Evolutionary conservation across 2,797 vertebrate species (phyloP).

Genomic region (Botia kubotai): DNA sequence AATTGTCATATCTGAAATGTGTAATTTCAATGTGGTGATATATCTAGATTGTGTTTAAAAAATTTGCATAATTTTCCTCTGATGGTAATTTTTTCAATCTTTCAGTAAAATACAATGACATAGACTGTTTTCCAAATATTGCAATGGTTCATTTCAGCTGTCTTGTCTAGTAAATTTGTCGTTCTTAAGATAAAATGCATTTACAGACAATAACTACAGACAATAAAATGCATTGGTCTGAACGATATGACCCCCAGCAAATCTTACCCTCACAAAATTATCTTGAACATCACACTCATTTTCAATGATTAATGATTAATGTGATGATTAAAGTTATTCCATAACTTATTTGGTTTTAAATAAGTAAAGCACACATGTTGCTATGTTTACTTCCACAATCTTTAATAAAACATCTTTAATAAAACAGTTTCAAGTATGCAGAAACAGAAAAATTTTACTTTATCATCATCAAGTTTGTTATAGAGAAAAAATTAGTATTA

Average conservation of each 20-base stretch:
- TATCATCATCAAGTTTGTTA: no score
- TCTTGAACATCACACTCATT: not conserved
- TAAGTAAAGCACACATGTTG: not conserved
- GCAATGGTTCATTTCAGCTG: not conserved
- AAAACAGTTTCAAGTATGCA: not conserved
- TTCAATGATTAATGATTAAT: not conserved
- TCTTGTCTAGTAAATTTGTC: not conserved
- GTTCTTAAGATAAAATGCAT: not conserved
- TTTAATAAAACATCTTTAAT: not conserved
- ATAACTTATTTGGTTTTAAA: not conserved
- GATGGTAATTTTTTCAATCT: not conserved
- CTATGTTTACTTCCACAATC: not conserved
- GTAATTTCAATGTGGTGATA: slow-evolving; percentile 6
- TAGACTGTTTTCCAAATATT: not conserved
- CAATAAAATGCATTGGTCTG: not conserved
- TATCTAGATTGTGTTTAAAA: not conserved
- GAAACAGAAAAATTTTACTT: not conserved
- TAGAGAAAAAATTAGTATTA: slow-evolving; percentile 63
- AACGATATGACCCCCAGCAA: not conserved
- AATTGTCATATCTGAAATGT: slow-evolving; percentile 41
- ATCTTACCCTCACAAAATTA: not conserved
- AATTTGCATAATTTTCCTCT: not conserved
- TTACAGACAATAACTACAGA: slow-evolving; percentile 1
- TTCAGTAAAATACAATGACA: not conserved
- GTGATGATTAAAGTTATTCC: not conserved